These are phyloP conservation scores for Ctenopoma multispine DNA, from an alignment of 2,797 vertebrate species.

Conservation along the genomic window DNA sequence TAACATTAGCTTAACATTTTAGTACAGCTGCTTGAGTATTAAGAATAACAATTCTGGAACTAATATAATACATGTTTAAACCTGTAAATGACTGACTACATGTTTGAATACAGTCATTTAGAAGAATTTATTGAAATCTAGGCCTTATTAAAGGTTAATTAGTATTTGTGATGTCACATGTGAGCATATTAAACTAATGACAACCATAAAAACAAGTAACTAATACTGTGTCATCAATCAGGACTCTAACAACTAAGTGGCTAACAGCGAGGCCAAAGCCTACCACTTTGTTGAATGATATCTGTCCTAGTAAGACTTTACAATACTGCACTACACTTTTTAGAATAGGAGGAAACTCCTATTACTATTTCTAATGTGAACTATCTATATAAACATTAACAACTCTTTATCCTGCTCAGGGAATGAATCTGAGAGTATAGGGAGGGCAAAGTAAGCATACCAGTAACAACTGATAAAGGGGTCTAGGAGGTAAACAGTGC, in stretches of 20 bases:
- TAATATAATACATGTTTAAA: not conserved
- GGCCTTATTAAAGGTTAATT: not conserved
- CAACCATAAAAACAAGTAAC: not conserved
- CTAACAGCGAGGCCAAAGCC: not conserved
- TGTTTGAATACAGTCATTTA: not conserved
- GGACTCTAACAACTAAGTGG: not conserved
- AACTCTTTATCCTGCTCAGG: conserved; percentile 32
- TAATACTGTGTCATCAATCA: conserved; percentile 1
- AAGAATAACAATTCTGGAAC: not conserved
- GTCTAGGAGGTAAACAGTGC: conserved; percentile 41
- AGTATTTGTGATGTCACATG: not conserved
- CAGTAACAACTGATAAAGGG: conserved; percentile 51
- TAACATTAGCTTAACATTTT: not conserved
- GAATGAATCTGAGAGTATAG: conserved; percentile 18
- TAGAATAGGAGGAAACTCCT: conserved; percentile 1
- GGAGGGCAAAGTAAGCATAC: conserved; percentile 47
- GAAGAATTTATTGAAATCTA: not conserved
- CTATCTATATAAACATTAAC: conserved; percentile 3
- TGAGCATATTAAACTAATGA: not conserved
- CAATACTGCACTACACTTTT: conserved; percentile 16
- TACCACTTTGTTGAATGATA: not conserved
- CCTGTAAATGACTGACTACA: not conserved
- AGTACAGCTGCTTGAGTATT: not conserved
- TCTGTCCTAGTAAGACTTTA: conserved; percentile 15
- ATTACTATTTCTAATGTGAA: conserved; percentile 13